A percentile compares a stretch with the other conserved stretches of the same genome.
Conservation (phyloP, 2,888 invertebrate genomes). For the Spicauda simplicius region DNA sequence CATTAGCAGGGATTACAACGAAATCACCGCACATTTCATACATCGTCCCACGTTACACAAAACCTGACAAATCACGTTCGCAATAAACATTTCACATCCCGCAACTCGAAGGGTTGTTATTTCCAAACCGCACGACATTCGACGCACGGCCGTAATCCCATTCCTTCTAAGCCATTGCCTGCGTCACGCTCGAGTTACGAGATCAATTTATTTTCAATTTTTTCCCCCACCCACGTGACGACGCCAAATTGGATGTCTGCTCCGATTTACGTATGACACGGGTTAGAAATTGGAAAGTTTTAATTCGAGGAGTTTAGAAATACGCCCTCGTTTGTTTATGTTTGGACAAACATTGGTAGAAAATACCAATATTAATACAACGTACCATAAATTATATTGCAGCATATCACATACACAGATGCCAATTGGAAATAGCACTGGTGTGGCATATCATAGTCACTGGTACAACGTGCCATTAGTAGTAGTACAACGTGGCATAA, state of each 20-base stretch:
- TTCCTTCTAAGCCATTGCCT: constrained; percentile 70
- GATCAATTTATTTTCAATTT: constrained; percentile 82
- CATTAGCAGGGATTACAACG: not conserved
- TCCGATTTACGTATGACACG: constrained; percentile 61
- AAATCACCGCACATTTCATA: not conserved
- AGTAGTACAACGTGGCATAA: no score
- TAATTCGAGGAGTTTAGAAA: constrained; percentile 52
- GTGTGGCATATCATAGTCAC: no score
- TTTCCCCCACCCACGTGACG: constrained; percentile 57
- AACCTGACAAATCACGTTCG: constrained; percentile 24
- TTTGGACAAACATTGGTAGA: no score
- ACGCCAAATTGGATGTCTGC: constrained; percentile 71
- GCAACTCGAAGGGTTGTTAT: constrained; percentile 27
- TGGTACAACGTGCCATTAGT: no score
- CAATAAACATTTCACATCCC: constrained; percentile 24
- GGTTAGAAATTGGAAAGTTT: constrained; percentile 61
- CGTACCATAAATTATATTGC: no score
- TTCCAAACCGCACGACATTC: constrained; percentile 41
- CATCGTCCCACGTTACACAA: not conserved
- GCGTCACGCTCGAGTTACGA: constrained; percentile 63
- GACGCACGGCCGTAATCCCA: constrained; percentile 58
- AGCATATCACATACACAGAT: no score
- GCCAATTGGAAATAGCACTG: no score
- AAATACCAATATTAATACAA: no score
- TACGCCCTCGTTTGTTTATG: constrained; percentile 6